Evolutionary conservation across 2,888 invertebrate species (phyloP).

Genomic region (Apodemia zela): DNA sequence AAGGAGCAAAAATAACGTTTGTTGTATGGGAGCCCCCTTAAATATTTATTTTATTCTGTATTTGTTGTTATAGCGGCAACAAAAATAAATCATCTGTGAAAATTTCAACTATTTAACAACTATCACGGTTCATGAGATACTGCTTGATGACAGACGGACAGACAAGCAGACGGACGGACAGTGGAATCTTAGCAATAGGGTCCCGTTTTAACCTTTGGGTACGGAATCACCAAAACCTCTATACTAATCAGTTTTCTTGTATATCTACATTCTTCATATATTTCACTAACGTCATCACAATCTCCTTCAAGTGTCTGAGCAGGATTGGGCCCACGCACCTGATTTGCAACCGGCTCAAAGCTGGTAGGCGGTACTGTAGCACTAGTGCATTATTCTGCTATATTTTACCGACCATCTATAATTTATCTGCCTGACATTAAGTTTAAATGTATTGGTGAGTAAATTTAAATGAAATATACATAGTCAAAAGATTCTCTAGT

Average conservation of each 20-base stretch:
- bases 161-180: no score
- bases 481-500: background rate
- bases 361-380: constrained; percentile 32
- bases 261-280: constrained; percentile 57
- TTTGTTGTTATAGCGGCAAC: no score
- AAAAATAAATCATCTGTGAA: no score
- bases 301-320: constrained; percentile 50
- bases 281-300: constrained; percentile 57
- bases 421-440: constrained; percentile 10
- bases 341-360: constrained; percentile 54
- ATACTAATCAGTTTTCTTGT: constrained; percentile 52
- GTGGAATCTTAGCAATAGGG: no score
- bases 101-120: no score
- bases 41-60: no score
- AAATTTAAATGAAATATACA: background rate
- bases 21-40: no score
- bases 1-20: no score
- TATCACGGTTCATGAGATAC: no score
- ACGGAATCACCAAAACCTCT: no score
- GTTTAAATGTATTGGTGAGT: constrained; percentile 21
- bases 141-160: no score
- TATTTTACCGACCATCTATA: constrained; percentile 15
- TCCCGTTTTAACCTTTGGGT: no score
- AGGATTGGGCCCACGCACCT: constrained; percentile 69
- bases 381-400: constrained; percentile 25